phyloP scores from a whole-genome alignment of 2,888 invertebrate species.

The Carpatolechia fugitivella region DNA sequence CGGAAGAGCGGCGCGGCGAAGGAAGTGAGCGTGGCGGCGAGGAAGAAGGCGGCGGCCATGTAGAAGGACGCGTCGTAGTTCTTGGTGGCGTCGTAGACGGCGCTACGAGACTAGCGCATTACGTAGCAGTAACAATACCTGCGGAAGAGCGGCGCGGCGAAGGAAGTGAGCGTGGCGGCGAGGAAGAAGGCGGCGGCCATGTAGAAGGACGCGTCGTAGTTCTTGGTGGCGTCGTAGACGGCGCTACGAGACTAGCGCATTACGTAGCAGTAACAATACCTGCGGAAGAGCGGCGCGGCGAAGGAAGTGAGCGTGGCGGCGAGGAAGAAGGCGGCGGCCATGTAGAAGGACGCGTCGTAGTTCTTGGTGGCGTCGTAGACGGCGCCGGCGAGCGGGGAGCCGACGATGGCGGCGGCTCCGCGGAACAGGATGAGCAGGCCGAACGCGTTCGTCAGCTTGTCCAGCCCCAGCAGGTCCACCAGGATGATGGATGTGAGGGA shows the following conservation, averaged over 20 bases:
- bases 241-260: slow-evolving; percentile 76
- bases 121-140: slow-evolving; percentile 42
- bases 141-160: slow-evolving; percentile 86
- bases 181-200: slow-evolving; percentile 95
- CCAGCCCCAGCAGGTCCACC: slow-evolving; percentile 96
- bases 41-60: slow-evolving; percentile 94
- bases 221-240: slow-evolving; percentile 86
- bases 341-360: slow-evolving; percentile 89
- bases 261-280: no score
- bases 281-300: slow-evolving; percentile 79
- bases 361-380: slow-evolving; percentile 88
- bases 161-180: slow-evolving; percentile 90
- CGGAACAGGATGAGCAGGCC: slow-evolving; percentile 97
- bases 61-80: slow-evolving; percentile 92
- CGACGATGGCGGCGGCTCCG: slow-evolving; percentile 88
- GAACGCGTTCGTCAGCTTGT: slow-evolving; percentile 97
- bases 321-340: slow-evolving; percentile 89
- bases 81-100: slow-evolving; percentile 92
- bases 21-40: slow-evolving; percentile 90
- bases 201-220: slow-evolving; percentile 94
- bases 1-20: slow-evolving; percentile 79
- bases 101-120: slow-evolving; percentile 82
- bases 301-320: slow-evolving; percentile 87
- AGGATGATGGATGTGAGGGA: slow-evolving; percentile 98
- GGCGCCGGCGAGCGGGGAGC: slow-evolving; percentile 86